phyloP scores from a whole-genome alignment of 2,888 invertebrate species.

The Erynnis tages region DNA sequence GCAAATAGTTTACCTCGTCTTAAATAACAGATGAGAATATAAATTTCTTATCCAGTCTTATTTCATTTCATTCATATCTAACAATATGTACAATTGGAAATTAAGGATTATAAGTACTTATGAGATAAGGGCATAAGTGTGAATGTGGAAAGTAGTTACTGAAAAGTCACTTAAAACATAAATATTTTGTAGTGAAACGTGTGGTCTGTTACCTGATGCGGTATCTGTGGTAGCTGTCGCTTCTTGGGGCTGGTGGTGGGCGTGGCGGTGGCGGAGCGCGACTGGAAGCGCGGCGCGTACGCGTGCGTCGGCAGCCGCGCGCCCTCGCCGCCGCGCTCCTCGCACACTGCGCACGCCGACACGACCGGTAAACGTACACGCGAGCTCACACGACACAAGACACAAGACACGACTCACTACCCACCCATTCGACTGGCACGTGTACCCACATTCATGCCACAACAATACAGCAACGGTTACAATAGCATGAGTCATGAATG shows the following conservation, averaged over 20 bases:
- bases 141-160: neutral
- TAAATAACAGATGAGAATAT: no score
- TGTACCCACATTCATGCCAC: constrained; percentile 14
- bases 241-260: constrained; percentile 98
- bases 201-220: constrained; percentile 72
- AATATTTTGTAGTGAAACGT: neutral
- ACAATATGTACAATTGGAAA: no score
- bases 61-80: no score
- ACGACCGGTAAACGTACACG: constrained; percentile 17
- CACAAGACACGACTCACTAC: no score
- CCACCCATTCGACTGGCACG: neutral
- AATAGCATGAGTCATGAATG: constrained; percentile 20
- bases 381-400: no score
- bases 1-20: no score
- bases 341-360: constrained; percentile 54
- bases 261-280: constrained; percentile 94
- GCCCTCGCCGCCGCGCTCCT: constrained; percentile 50
- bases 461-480: neutral
- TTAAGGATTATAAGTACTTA: no score
- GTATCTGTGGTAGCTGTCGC: constrained; percentile 97
- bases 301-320: constrained; percentile 80
- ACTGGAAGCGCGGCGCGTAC: constrained; percentile 87
- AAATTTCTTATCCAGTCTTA: no score
- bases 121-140: no score
- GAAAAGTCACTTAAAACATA: no score